Conservation (phyloP, 2,888 invertebrate species). For the Scotopteryx bipunctaria region DNA sequence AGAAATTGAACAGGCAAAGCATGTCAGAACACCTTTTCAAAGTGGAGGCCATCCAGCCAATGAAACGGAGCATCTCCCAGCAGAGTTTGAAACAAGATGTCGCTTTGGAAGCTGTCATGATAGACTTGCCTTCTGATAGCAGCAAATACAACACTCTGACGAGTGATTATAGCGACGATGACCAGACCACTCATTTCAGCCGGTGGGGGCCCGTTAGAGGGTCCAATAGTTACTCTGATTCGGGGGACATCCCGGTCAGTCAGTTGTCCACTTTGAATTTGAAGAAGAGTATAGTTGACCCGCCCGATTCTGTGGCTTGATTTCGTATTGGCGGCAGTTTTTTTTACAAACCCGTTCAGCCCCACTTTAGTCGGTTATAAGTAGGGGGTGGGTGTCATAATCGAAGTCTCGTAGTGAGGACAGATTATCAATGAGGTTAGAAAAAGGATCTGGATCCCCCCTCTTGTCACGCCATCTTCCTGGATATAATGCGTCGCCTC, state of each 20-base stretch:
- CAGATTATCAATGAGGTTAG: too few relatives aligned
- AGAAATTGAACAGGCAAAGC: constrained; percentile 61
- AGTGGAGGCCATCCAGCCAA: constrained; percentile 32
- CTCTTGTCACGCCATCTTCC: too few relatives aligned
- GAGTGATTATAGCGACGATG: constrained; percentile 49
- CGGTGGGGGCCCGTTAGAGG: constrained; percentile 79
- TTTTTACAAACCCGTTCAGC: not conserved
- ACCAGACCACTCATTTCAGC: constrained; percentile 55
- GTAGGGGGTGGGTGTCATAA: too few relatives aligned
- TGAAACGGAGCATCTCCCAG: constrained; percentile 69
- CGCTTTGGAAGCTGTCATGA: constrained; percentile 70
- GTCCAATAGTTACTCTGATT: constrained; percentile 75
- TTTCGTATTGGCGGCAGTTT: constrained; percentile 2
- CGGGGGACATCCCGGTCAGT: constrained; percentile 60
- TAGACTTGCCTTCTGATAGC: constrained; percentile 63
- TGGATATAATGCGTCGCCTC: too few relatives aligned
- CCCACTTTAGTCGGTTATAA: too few relatives aligned
- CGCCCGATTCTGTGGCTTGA: constrained; percentile 60
- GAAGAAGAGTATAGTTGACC: constrained; percentile 50
- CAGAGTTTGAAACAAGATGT: constrained; percentile 71
- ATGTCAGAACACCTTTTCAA: constrained; percentile 61
- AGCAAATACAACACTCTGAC: constrained; percentile 56
- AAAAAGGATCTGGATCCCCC: too few relatives aligned
- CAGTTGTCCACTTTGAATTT: constrained; percentile 71
- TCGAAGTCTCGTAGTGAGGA: too few relatives aligned